These are phyloP conservation scores for Mactra quadrangularis DNA, from an alignment of 1,140 invertebrate species.

Conservation along the genomic window DNA sequence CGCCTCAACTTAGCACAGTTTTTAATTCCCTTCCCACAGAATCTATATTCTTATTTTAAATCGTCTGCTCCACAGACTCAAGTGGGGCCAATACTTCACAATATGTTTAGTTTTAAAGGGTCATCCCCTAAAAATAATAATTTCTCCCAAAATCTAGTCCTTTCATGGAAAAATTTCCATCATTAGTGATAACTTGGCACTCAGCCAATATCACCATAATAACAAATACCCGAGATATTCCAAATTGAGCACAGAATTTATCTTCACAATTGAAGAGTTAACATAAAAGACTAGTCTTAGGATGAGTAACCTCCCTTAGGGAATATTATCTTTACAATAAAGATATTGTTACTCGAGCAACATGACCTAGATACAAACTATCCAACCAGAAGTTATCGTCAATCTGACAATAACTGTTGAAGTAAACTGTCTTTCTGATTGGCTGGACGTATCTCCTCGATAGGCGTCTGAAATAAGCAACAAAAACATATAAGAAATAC, in stretches of 20 bases:
- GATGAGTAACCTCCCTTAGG: constrained; percentile 11
- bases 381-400: constrained; percentile 25
- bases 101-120: neutral
- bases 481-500: no score
- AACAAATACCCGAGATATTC: constrained; percentile 38
- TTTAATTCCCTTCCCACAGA: neutral
- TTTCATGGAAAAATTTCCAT: neutral
- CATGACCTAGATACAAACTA: neutral
- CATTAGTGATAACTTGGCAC: no score
- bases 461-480: constrained; percentile 67
- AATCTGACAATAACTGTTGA: constrained; percentile 72
- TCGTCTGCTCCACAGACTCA: neutral
- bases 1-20: no score
- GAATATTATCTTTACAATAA: neutral
- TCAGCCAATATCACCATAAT: no score
- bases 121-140: neutral
- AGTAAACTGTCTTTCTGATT: constrained; percentile 73
- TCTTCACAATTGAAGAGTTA: constrained; percentile 25
- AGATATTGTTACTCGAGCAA: neutral
- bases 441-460: constrained; percentile 68
- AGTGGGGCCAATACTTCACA: neutral
- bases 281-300: neutral
- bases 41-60: neutral
- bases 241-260: constrained; percentile 30
- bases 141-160: neutral